These are phyloP conservation scores for Zhuqinia jingwanae DNA, from an alignment of 2,888 invertebrate species.

Conservation along the genomic window DNA sequence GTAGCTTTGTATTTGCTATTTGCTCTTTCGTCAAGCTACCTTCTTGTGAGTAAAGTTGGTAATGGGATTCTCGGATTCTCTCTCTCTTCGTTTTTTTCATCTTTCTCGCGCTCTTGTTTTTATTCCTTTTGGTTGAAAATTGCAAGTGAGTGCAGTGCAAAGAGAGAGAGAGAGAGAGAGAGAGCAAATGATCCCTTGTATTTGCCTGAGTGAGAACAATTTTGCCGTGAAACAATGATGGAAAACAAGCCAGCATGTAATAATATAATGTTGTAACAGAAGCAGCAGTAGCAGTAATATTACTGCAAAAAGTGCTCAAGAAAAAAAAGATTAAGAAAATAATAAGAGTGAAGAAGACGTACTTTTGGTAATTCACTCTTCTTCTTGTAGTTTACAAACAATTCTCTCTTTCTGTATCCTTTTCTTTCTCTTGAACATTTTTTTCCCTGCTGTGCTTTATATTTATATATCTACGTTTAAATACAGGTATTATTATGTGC, in stretches of 20 bases:
- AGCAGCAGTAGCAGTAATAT: conserved; percentile 8
- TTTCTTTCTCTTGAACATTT: conserved; percentile 24
- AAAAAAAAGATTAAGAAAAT: conserved; percentile 42
- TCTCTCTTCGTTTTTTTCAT: conserved; percentile 30
- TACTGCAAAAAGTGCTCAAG: conserved; percentile 47
- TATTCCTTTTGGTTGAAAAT: conserved; percentile 27
- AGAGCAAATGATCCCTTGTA: conserved; percentile 54
- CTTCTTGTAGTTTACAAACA: not conserved
- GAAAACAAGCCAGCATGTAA: conserved; percentile 61
- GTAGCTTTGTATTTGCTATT: not conserved
- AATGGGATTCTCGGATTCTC: conserved; percentile 48
- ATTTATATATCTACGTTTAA: not conserved
- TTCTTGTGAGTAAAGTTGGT: conserved; percentile 20
- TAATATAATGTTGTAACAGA: conserved; percentile 39
- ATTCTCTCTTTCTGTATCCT: conserved; percentile 17
- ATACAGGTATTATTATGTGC: not conserved
- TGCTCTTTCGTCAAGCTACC: not conserved
- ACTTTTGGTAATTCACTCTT: conserved; percentile 54
- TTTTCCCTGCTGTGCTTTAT: not conserved
- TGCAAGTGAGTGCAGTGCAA: conserved; percentile 23
- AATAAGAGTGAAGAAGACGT: conserved; percentile 33
- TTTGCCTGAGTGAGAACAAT: conserved; percentile 65
- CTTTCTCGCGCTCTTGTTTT: not conserved
- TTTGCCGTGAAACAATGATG: conserved; percentile 64
- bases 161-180: conserved; percentile 6